A percentile compares a stretch with the other conserved stretches of the same genome.
These are phyloP conservation scores for Tonatia bakeri DNA, from an alignment of 2,113 vertebrate genomes.

Conservation along the genomic window DNA sequence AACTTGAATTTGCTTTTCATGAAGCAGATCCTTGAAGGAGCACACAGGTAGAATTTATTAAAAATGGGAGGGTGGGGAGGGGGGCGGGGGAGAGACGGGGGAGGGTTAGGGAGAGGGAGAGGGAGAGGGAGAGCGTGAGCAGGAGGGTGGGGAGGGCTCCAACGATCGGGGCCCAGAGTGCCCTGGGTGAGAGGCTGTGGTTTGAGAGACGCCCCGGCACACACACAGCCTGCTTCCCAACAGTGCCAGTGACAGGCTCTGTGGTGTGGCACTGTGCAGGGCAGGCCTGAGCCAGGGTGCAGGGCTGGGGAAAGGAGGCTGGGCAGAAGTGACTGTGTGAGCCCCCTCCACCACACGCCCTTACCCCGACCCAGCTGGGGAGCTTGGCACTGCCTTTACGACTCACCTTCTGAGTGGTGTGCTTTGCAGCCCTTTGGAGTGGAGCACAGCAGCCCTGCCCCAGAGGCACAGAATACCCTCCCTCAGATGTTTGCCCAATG, in stretches of 20 bases:
- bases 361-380: background rate
- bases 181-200: too few relatives aligned
- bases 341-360: fast-evolving
- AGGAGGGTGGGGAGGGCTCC: background rate
- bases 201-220: too few relatives aligned
- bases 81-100: too few relatives aligned
- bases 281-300: background rate
- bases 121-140: background rate
- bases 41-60: background rate
- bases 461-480: background rate
- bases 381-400: background rate
- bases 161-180: background rate
- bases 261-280: too few relatives aligned
- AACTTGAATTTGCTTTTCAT: background rate
- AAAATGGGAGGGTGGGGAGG: background rate
- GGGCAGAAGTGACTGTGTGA: background rate
- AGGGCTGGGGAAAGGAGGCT: background rate
- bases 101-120: too few relatives aligned
- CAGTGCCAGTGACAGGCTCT: background rate
- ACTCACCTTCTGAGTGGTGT: background rate
- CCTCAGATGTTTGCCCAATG: background rate
- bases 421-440: background rate
- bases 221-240: background rate
- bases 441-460: background rate
- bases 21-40: background rate